These are phyloP conservation scores for Sialia sialis DNA, from an alignment of 2,113 vertebrate species.

Conservation along the genomic window DNA sequence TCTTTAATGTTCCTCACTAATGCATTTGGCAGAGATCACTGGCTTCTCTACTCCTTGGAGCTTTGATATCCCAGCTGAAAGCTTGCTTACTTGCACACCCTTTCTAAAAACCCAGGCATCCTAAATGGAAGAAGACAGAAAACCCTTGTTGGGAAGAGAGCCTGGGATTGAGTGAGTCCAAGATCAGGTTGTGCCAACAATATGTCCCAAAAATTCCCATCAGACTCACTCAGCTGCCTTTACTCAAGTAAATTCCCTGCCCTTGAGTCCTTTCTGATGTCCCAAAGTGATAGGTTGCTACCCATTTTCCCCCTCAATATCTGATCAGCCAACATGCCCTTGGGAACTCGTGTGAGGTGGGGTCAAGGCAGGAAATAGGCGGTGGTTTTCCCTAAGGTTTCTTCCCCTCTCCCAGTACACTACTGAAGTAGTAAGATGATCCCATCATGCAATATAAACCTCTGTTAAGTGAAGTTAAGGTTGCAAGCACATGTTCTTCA, in stretches of 20 bases:
- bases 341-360: background rate
- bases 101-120: background rate
- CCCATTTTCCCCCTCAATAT: background rate
- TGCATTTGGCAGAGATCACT: background rate
- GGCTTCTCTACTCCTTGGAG: background rate
- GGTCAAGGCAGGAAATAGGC: background rate
- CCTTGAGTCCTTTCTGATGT: background rate
- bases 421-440: background rate
- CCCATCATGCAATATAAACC: slow-evolving; percentile 28
- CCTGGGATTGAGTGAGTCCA: background rate
- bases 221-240: background rate
- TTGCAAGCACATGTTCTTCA: slow-evolving; percentile 12
- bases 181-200: background rate
- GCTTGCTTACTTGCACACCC: background rate
- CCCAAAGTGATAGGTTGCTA: background rate
- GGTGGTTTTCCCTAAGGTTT: background rate
- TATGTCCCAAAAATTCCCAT: background rate
- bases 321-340: background rate
- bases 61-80: background rate
- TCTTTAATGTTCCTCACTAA: background rate
- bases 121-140: background rate
- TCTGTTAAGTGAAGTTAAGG: slow-evolving; percentile 45
- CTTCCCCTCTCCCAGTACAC: background rate
- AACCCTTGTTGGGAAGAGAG: background rate
- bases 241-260: background rate